A percentile compares a stretch with the other conserved stretches of the same genome.
Evolutionary conservation across 2,797 vertebrate species (phyloP).

Genomic region (Diglossa cyanea): DNA sequence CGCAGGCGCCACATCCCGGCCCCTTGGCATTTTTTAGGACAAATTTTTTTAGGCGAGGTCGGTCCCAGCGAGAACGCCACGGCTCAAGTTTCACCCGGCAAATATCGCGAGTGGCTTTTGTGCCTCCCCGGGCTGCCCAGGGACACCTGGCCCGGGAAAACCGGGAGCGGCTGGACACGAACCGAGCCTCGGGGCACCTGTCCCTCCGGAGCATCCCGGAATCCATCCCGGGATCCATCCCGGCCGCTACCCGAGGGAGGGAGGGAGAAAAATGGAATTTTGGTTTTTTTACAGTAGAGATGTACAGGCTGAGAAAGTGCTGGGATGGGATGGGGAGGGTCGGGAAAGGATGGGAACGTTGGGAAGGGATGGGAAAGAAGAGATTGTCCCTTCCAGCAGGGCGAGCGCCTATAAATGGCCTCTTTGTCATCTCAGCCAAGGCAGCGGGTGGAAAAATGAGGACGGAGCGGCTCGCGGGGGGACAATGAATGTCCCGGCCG

Average conservation of each 20-base stretch:
- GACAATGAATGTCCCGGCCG: rapidly evolving
- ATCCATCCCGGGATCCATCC: neutral
- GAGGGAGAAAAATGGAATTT: neutral
- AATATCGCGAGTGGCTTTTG: neutral
- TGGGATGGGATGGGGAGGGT: neutral
- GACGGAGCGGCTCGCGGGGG: neutral
- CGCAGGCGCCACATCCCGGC: rapidly evolving
- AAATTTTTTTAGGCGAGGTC: neutral
- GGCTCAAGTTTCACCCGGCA: neutral
- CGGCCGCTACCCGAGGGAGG: rapidly evolving
- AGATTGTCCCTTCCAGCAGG: neutral
- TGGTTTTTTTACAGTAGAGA: rapidly evolving
- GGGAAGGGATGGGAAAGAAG: neutral
- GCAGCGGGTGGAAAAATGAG: neutral
- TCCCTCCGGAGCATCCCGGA: neutral
- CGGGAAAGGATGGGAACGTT: neutral
- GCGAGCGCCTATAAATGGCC: neutral
- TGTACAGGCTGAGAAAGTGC: neutral
- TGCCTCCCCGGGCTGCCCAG: neutral
- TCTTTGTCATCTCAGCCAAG: slow-evolving; percentile 48
- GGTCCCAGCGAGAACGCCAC: neutral
- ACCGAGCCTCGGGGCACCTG: neutral
- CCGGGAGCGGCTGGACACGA: neutral
- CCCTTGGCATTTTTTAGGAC: neutral
- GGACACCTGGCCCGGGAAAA: neutral